Percentiles rank a stretch among this genome's conserved stretches.
Conservation (phyloP, 2,797 vertebrate species). For the Phrynocephalus forsythii region DNA sequence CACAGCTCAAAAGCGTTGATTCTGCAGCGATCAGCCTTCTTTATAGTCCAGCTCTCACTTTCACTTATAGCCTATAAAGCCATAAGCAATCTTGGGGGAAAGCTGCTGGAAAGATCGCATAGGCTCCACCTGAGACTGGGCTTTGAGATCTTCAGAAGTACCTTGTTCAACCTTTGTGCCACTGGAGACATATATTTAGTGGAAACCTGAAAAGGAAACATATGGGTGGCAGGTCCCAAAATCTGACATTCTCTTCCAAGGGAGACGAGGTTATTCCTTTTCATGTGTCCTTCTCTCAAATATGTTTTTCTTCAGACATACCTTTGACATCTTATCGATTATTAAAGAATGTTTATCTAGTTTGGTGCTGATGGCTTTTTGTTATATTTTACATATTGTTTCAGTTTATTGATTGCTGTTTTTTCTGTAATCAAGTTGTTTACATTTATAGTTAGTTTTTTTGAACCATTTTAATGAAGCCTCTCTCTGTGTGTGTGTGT, state of each 20-base stretch:
- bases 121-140: background rate
- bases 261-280: background rate
- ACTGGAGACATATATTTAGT: background rate
- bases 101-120: too few relatives aligned
- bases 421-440: background rate
- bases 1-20: too few relatives aligned
- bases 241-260: background rate
- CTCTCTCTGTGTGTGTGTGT: too few relatives aligned
- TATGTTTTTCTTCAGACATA: background rate
- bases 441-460: background rate
- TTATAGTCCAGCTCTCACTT: too few relatives aligned
- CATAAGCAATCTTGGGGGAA: too few relatives aligned
- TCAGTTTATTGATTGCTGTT: background rate
- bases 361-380: background rate
- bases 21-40: too few relatives aligned
- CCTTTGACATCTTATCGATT: background rate
- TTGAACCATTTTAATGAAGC: background rate
- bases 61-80: too few relatives aligned
- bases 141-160: background rate
- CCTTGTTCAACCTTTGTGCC: background rate
- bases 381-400: background rate
- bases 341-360: background rate
- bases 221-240: background rate
- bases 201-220: background rate
- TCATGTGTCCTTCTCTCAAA: background rate